Conservation (phyloP, 1,140 invertebrate species). For the Drosophila sturtevanti region DNA sequence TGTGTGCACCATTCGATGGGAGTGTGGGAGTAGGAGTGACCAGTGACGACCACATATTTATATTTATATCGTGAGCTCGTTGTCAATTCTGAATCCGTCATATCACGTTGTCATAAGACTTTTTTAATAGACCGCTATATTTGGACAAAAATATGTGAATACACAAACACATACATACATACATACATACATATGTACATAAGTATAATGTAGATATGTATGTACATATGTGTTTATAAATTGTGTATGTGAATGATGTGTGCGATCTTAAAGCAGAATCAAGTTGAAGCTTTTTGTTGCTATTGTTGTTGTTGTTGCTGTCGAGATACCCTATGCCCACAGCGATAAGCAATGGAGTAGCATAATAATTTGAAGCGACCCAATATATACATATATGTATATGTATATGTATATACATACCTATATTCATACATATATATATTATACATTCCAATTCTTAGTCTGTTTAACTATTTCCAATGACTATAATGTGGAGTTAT, state of each 20-base stretch:
- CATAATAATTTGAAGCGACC: no score
- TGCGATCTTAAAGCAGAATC: neutral
- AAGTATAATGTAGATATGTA: neutral
- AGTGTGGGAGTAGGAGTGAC: neutral
- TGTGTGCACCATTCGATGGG: neutral
- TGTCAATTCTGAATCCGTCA: slow-evolving; percentile 11
- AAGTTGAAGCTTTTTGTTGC: neutral
- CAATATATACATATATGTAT: no score
- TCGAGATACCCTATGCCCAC: neutral
- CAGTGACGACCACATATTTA: slow-evolving; percentile 10
- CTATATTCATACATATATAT: no score
- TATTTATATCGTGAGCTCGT: slow-evolving; percentile 2
- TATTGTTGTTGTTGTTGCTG: no score
- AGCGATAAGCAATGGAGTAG: neutral
- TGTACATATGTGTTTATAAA: neutral
- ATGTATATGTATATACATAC: no score
- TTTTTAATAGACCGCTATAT: slow-evolving; percentile 13
- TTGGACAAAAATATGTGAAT: slow-evolving; percentile 17
- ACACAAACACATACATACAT: slow-evolving; percentile 30
- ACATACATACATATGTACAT: slow-evolving; percentile 13
- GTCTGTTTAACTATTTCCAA: no score
- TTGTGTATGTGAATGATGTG: neutral
- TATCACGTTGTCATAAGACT: slow-evolving; percentile 10
- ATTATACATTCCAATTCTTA: no score
- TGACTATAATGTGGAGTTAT: no score